Base-by-base conservation (phyloP, 1,140 invertebrate genomes). In the Bombus vancouverensis region DNA sequence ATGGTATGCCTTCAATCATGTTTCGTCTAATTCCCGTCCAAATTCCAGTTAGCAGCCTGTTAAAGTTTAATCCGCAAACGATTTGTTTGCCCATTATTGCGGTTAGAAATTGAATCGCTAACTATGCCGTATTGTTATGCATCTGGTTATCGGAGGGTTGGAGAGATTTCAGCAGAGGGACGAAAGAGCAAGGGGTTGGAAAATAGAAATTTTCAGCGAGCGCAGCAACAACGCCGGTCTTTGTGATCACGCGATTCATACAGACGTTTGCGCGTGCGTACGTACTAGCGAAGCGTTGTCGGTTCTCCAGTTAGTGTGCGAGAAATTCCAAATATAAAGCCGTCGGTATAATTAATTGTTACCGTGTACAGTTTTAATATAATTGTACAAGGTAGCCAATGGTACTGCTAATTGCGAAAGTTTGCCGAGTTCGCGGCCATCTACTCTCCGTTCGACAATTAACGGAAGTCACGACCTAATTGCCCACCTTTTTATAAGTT, bases 381-480 rank as follows among this genome's bases (percentile, higher is more conserved):
- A 90, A 88, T 90, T 90, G 79, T 85, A 66, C 82, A 81, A 39
- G 70, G 65, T 80, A 68, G 70, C 79, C 75, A 81, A 90, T 90
- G 72, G 87, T 82, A 90, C 71, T 87, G 88, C 88, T 89, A 90
- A 89, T 89, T 90, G 89, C 89, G 62, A 89, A 90, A 90, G 85
- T 90, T 90, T 81, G 65, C 25, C 28, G 72, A 32, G 42, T 72
- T 9, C 22, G 65, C 65, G 83, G 75, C 34, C 15, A 34, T 75
- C 66, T 79, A 65, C 65, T 79, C 68, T 42, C 62, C 53, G 71
- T 47, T 32, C 59, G 42, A n/a, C 70, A 76, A 77, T 86, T 88
- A 68, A 71, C 84, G 68, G 74, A 89, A 42, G 77, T 73, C 83
- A 73, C 83, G 39, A 80, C 42, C 39, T 72, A 80, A 65, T 70